Evolutionary conservation across 2,797 vertebrate species (phyloP).

Genomic region (Malacoraja senta): DNA sequence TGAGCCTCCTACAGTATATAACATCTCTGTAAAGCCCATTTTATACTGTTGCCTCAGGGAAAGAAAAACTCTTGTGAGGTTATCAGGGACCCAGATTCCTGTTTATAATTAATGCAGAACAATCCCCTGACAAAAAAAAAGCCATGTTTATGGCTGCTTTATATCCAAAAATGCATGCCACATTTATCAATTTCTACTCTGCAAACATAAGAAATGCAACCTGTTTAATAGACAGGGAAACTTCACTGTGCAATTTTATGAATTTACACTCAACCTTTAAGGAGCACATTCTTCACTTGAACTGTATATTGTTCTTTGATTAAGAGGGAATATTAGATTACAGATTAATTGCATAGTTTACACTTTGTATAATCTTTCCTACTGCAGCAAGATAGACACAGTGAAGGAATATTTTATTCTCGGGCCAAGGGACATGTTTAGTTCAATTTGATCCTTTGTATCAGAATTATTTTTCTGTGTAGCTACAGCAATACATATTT

Average conservation of each 20-base stretch:
- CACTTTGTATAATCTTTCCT: background rate
- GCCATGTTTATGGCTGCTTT: background rate
- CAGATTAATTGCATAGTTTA: background rate
- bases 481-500: background rate
- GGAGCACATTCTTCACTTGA: background rate
- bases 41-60: background rate
- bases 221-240: background rate
- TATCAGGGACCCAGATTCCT: background rate
- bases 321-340: background rate
- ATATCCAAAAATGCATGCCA: background rate
- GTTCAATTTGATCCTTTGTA: too few relatives aligned
- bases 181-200: background rate
- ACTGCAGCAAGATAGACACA: background rate
- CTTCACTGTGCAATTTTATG: background rate
- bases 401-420: background rate
- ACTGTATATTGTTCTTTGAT: background rate
- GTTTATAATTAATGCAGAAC: too few relatives aligned
- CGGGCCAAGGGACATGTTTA: background rate
- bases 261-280: background rate
- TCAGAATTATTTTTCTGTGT: background rate
- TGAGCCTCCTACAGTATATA: background rate
- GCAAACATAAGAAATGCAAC: background rate
- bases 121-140: background rate
- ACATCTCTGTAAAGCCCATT: background rate
- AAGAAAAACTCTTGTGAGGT: background rate